phyloP scores from a whole-genome alignment of 2,797 vertebrate species.

The Dipus sagitta region DNA sequence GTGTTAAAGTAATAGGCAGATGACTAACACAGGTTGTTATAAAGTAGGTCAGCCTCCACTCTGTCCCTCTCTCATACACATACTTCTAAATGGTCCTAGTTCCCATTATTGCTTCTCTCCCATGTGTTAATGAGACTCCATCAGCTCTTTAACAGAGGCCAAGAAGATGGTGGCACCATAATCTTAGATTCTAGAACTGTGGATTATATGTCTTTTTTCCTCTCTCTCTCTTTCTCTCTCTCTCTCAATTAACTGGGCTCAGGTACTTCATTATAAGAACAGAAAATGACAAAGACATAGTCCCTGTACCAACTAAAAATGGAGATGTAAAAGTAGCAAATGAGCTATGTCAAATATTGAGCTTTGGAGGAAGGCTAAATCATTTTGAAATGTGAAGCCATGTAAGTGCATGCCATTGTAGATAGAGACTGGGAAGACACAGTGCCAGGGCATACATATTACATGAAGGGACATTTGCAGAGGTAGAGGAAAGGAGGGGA shows the following conservation, averaged over 20 bases:
- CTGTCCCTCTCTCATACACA: not conserved
- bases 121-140: no score
- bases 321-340: not conserved
- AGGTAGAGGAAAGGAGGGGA: not conserved
- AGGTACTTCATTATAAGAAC: not conserved
- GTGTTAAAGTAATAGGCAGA: no score
- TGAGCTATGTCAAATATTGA: slow-evolving; percentile 4
- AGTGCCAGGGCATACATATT: no score
- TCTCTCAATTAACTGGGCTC: not conserved
- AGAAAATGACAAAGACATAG: not conserved
- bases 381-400: not conserved
- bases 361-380: not conserved
- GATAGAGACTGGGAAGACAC: not conserved
- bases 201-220: not conserved
- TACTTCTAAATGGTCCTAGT: not conserved
- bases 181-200: not conserved
- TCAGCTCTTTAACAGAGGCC: not conserved
- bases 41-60: no score
- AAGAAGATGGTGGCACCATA: not conserved
- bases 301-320: slow-evolving; percentile 12
- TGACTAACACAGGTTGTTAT: not conserved
- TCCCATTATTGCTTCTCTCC: not conserved
- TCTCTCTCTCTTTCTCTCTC: not conserved
- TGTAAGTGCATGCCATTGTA: not conserved
- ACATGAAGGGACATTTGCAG: not conserved